Evolutionary conservation across 2,888 invertebrate genomes (phyloP), one percentile per base, ranked within the genome.

Genomic region (Philaethria dido): DNA sequence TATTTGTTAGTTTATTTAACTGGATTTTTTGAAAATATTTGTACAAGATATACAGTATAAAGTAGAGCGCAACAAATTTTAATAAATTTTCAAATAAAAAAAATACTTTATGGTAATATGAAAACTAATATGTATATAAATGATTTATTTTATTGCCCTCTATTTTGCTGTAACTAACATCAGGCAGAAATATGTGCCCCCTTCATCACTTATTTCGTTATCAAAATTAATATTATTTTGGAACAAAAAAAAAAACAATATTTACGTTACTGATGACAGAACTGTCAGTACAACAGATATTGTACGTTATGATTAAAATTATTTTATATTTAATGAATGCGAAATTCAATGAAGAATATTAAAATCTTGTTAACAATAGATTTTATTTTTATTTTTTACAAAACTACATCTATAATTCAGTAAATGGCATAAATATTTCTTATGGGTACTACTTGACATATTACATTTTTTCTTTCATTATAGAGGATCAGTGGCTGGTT

Each of bases 401-500:
- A 39, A 39, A 13, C 13, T 39, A 39, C 39, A 13, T 39, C 13
- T 13, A 39, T 13, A 13, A 13, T 2, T 1, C 8, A 8, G 9
- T 39, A 33, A 8, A 16, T 50, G n/a, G 25, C n/a, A 50, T 50
- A 3, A 50, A 29, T 29, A 50, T 50, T 50, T 50, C 29, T 50
- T 16, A 50, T 50, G 16, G n/a, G n/a, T n/a, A n/a, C 1, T 55
- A 39, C 20, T 20, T 39, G 8, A n/a, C 11, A 57, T 22, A 52
- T 3, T 16, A 11, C 9, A n/a, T 33, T 6, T 60, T 57, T 48
- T 29, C 11, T 20, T 36, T 14, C 14, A 45, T 85, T 86, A 54
- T 83, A 93, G 94, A 94, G 80, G 93, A 94, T 57, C 93, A 94
- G 76, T 93, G 93, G 90, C 80, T 94, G 0, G 77, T 93, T 39